Conservation (phyloP, 1,140 invertebrate species). For the Eurosta solidaginis region DNA sequence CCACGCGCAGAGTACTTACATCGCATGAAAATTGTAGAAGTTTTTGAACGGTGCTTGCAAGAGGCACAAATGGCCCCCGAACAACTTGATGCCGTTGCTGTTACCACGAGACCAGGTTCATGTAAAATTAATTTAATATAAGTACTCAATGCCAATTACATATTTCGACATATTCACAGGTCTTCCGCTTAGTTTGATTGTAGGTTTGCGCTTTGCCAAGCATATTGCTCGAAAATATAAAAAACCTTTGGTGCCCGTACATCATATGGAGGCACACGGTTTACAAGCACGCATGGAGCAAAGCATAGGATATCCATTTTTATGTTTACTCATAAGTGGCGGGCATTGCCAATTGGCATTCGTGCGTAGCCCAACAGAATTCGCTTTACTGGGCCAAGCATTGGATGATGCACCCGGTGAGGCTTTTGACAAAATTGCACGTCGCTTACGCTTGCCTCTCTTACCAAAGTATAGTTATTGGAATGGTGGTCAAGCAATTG, state of each 20-base stretch:
- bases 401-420: constrained; percentile 91
- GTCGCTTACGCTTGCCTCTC: constrained; percentile 83
- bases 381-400: constrained; percentile 77
- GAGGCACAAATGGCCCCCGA: constrained; percentile 69
- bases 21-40: constrained; percentile 74
- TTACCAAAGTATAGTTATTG: constrained; percentile 72
- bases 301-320: constrained; percentile 82
- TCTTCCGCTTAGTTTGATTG: constrained; percentile 74
- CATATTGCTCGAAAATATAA: constrained; percentile 70
- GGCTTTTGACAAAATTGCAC: constrained; percentile 86
- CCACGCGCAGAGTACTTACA: constrained; percentile 83
- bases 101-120: constrained; percentile 82
- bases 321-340: constrained; percentile 88
- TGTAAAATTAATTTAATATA: not conserved
- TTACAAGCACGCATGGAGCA: constrained; percentile 74
- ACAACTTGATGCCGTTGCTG: constrained; percentile 88
- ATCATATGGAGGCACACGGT: constrained; percentile 99
- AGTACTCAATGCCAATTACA: not conserved
- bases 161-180: constrained; percentile 61
- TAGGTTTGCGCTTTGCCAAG: constrained; percentile 86
- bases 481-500: constrained; percentile 85
- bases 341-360: constrained; percentile 87
- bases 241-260: constrained; percentile 92
- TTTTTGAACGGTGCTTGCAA: constrained; percentile 73
- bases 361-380: constrained; percentile 75